Evolutionary conservation across 2,113 vertebrate genomes (phyloP), one percentile per base, ranked within the genome.

Genomic region (Hiodon tergisus): DNA sequence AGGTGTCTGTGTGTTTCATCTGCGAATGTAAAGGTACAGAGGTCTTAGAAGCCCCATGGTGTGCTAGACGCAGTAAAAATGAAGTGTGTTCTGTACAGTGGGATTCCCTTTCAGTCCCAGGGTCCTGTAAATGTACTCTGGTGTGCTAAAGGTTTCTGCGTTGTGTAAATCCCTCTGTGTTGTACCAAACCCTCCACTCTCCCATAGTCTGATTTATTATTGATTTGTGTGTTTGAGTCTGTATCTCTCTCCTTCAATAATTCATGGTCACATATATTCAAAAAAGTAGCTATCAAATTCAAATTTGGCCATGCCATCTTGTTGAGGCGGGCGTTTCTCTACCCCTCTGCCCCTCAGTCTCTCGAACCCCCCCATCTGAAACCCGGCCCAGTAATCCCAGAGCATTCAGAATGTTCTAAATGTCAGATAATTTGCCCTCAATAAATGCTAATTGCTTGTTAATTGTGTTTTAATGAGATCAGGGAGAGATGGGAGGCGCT

Each of bases 401-500:
- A 76, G 73, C 85, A 82, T 85, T 77, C 79, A 76, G 58, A 74
- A 67, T 85, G 85, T 85, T 86, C 81, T 83, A 85, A 80, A 81
- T 80, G 81, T 84, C 80, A 72, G 83, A 82, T 89, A 86, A 89
- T 90, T 86, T 78, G 67, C 81, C 85, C 87, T 87, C 80, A 87
- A 86, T 90, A 87, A 88, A 83, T 83, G 76, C 60, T 85, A 88
- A 86, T 88, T 87, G 87, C 84, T 47, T 8, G 75, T 84, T 90
- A 88, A 90, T 87, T 86, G 85, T 77, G 68, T 67, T 76, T 78
- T 88, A 90, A 92, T 90, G 87, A 89, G 82, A 85, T 76, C n/a
- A 73, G 86, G 77, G 87, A 88, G 78, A 61, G 78, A 77, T 76
- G 47, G 55, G 73, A 58, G 47, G 76, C 65, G 68, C 17, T 8